Evolutionary conservation across 2,113 vertebrate genomes (phyloP).

Genomic region (Columbina picui): DNA sequence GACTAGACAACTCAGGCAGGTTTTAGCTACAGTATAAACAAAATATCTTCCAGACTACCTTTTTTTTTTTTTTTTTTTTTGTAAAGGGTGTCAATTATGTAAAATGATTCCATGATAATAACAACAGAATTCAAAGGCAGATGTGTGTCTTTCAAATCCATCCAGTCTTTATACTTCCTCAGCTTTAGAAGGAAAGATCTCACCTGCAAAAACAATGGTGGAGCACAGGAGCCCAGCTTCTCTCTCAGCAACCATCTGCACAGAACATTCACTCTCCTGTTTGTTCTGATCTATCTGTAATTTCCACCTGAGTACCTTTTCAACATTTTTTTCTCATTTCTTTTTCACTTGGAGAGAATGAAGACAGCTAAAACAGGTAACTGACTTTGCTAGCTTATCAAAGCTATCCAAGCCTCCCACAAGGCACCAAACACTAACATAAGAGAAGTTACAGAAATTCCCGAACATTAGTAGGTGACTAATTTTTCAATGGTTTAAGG

Average conservation of each 20-base stretch:
- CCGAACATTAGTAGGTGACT: background rate
- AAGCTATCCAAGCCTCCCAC: background rate
- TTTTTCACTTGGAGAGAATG: background rate
- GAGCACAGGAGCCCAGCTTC: background rate
- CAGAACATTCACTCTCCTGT: background rate
- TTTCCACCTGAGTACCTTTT: background rate
- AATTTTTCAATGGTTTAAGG: background rate
- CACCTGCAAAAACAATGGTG: conserved; percentile 62
- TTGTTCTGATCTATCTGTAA: background rate
- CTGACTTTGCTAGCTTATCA: background rate
- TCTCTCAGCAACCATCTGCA: background rate
- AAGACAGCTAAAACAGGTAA: background rate
- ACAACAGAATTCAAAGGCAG: conserved; percentile 39
- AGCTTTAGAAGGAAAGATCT: conserved; percentile 11
- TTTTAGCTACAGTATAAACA: conserved; percentile 51
- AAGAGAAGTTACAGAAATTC: background rate
- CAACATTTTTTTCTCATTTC: background rate
- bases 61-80: background rate
- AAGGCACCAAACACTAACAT: background rate
- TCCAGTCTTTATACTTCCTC: conserved; percentile 1
- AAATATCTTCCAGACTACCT: conserved; percentile 33
- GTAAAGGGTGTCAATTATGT: conserved; percentile 39
- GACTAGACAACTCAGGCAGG: conserved; percentile 34
- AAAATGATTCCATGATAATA: conserved; percentile 7
- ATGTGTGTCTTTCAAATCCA: conserved; percentile 28